Conservation (phyloP, 2,113 vertebrate species). For the Porphyrio hochstetteri region DNA sequence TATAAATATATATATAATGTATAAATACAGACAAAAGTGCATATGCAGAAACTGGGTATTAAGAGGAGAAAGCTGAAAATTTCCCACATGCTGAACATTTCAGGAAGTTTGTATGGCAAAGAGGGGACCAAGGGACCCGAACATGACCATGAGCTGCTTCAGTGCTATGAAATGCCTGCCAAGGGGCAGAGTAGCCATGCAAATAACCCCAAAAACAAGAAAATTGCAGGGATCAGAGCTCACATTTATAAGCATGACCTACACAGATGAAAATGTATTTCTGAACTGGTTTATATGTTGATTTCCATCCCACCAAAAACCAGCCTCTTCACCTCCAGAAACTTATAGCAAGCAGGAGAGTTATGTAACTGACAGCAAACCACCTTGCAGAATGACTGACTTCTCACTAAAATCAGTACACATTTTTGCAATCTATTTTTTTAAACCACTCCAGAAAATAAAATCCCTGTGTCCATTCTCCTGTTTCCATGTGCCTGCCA, state of each 20-base stretch:
- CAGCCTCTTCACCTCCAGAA: not conserved
- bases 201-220: not conserved
- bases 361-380: not conserved
- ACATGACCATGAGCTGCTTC: rapidly evolving
- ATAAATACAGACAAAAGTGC: not conserved
- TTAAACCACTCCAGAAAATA: not conserved
- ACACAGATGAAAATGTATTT: not conserved
- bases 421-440: rapidly evolving
- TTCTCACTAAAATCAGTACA: not conserved
- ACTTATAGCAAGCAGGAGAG: not conserved
- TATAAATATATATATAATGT: too few relatives aligned
- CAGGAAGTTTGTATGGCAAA: not conserved
- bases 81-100: not conserved
- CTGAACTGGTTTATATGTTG: not conserved
- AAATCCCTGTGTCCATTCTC: not conserved
- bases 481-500: not conserved
- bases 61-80: not conserved
- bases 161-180: not conserved
- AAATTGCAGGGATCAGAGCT: not conserved
- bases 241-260: not conserved
- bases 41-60: not conserved
- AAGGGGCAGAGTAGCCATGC: not conserved
- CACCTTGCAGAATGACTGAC: not conserved
- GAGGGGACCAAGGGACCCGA: not conserved
- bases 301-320: not conserved